Conservation (phyloP, 2,113 vertebrate genomes). For the Globicephala melas region DNA sequence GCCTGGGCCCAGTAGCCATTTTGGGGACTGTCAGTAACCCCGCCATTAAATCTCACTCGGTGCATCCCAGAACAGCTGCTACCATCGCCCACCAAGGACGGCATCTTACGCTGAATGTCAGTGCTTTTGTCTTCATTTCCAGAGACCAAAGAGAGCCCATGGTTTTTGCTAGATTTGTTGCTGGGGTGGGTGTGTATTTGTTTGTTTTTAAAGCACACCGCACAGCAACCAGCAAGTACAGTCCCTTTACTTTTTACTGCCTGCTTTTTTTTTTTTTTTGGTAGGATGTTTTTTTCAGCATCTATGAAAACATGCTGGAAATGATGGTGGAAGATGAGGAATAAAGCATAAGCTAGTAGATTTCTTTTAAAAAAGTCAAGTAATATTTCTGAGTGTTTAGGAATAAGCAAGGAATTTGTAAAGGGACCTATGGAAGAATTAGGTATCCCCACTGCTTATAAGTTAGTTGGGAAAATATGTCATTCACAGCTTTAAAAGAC, state of each 20-base stretch:
- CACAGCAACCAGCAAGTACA: neutral
- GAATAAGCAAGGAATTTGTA: neutral
- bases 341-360: neutral
- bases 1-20: conserved; percentile 30
- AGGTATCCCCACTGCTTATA: neutral
- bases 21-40: conserved; percentile 23
- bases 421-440: neutral
- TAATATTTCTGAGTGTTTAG: neutral
- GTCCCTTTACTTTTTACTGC: neutral
- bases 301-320: neutral
- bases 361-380: neutral
- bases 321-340: neutral
- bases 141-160: neutral
- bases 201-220: neutral
- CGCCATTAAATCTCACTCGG: conserved; percentile 18
- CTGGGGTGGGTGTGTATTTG: neutral
- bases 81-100: neutral
- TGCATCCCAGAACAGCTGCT: neutral
- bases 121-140: neutral
- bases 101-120: neutral
- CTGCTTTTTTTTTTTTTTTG: neutral
- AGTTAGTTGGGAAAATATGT: neutral
- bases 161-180: neutral
- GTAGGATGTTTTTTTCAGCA: neutral
- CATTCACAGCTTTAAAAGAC: neutral